Conservation (phyloP, 2,113 vertebrate genomes). For the Larimichthys crocea region DNA sequence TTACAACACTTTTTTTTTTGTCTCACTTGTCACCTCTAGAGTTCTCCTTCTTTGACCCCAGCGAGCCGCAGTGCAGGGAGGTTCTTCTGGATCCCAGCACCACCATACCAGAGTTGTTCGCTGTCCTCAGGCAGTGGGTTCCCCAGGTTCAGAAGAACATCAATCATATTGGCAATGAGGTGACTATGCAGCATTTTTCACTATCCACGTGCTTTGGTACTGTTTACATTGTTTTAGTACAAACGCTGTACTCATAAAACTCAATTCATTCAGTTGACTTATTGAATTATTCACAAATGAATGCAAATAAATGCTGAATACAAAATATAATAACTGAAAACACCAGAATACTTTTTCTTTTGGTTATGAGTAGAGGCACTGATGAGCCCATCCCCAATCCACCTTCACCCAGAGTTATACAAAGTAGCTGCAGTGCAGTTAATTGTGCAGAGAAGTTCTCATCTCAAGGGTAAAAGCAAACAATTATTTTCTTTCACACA, state of each 20-base stretch:
- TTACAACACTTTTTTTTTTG: conserved; percentile 11
- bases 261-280: neutral
- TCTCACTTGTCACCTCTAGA: conserved; percentile 80
- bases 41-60: conserved; percentile 98
- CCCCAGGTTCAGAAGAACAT: conserved; percentile 98
- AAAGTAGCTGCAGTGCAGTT: conserved; percentile 60
- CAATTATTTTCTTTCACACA: conserved; percentile 28
- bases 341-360: neutral
- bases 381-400: neutral
- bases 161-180: conserved; percentile 94
- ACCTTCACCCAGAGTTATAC: conserved; percentile 3
- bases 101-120: conserved; percentile 95
- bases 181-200: conserved; percentile 65
- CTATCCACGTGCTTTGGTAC: neutral
- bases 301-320: neutral
- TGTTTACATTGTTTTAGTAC: neutral
- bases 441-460: conserved; percentile 32
- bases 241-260: neutral
- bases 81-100: conserved; percentile 92
- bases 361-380: neutral
- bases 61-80: conserved; percentile 92
- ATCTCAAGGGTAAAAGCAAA: conserved; percentile 49
- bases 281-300: neutral
- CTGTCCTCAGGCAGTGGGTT: conserved; percentile 97
- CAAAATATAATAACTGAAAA: neutral